phyloP scores from a whole-genome alignment of 2,113 vertebrate species.

The Centropristis striata region DNA sequence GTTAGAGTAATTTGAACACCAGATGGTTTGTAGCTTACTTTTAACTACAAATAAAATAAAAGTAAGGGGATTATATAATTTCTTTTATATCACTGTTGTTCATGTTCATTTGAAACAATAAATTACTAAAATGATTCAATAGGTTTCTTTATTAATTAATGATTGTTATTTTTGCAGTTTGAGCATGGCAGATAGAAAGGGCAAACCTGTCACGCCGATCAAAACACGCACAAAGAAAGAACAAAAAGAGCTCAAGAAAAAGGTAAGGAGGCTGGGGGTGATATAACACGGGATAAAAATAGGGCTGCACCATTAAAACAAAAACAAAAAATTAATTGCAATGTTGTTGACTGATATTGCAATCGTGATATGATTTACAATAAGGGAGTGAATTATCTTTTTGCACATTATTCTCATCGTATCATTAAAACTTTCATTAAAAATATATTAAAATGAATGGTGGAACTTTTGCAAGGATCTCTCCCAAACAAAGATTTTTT shows the following conservation, averaged over 20 bases:
- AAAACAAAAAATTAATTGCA: too few relatives aligned
- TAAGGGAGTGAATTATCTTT: too few relatives aligned
- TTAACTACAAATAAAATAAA: not conserved
- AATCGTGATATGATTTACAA: too few relatives aligned
- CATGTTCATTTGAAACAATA: too few relatives aligned
- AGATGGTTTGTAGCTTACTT: not conserved
- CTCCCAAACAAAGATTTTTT: too few relatives aligned
- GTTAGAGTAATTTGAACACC: not conserved
- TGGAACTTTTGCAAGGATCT: too few relatives aligned
- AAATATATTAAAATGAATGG: too few relatives aligned
- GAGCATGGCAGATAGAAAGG: slow-evolving; percentile 87
- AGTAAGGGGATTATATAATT: not conserved
- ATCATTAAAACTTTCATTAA: too few relatives aligned
- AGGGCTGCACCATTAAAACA: too few relatives aligned
- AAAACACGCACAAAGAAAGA: slow-evolving; percentile 85
- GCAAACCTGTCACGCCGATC: slow-evolving; percentile 77
- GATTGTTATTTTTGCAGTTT: slow-evolving; percentile 49
- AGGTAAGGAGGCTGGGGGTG: slow-evolving; percentile 65
- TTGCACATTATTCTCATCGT: too few relatives aligned
- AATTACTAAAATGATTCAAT: not conserved
- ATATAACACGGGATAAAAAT: not conserved
- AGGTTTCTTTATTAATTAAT: not conserved
- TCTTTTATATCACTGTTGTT: not conserved
- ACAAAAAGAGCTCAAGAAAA: slow-evolving; percentile 86
- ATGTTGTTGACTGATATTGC: too few relatives aligned